Evolutionary conservation across 2,888 invertebrate species (phyloP).

Genomic region (Rhopalosiphum nymphaeae): DNA sequence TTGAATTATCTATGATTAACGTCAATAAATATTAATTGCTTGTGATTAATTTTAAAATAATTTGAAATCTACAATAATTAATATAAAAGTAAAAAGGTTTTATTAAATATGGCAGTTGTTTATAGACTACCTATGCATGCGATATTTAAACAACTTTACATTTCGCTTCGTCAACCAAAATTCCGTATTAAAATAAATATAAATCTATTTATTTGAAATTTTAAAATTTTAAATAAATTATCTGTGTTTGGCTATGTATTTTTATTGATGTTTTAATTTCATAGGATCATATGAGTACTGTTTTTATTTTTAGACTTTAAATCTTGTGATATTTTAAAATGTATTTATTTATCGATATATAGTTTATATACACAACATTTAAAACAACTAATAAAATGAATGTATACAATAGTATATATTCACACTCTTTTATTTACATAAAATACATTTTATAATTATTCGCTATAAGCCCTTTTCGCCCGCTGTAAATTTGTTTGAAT

Average conservation of each 20-base stretch:
- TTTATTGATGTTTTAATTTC: background rate
- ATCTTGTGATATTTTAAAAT: background rate
- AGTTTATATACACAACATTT: background rate
- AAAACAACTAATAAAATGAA: background rate
- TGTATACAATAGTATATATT: background rate
- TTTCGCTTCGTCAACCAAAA: background rate
- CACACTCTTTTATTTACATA: background rate
- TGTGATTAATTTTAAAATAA: background rate
- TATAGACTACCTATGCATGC: too few species aligned
- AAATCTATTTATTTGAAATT: background rate
- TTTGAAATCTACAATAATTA: background rate
- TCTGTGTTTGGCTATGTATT: background rate
- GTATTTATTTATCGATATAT: background rate
- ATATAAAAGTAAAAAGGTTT: background rate
- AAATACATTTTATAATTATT: background rate
- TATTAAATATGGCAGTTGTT: background rate
- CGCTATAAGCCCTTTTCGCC: background rate
- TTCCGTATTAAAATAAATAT: background rate
- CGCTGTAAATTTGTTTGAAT: background rate
- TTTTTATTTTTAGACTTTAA: background rate
- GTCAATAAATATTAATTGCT: slow-evolving; percentile 3
- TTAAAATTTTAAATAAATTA: background rate
- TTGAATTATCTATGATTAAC: slow-evolving; percentile 8
- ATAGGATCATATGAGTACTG: background rate
- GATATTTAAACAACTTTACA: background rate